Conservation (phyloP, 2,888 invertebrate genomes). For the Philereme transversata region DNA sequence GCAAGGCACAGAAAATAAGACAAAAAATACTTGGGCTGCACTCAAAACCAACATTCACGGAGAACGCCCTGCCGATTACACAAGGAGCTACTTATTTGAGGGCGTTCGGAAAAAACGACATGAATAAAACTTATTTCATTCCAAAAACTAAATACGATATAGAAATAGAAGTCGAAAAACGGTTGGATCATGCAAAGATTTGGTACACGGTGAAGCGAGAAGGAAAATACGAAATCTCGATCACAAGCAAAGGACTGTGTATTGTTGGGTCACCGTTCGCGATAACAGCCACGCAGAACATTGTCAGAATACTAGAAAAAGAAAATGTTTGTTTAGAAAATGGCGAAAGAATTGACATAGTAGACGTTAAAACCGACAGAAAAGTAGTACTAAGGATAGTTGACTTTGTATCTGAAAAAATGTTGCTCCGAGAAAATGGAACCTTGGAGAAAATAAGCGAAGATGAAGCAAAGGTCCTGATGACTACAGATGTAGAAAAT, state of each 20-base stretch:
- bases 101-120: conserved; percentile 72
- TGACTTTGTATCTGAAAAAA: conserved; percentile 83
- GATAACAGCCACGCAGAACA: conserved; percentile 73
- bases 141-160: conserved; percentile 80
- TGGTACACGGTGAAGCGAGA: conserved; percentile 76
- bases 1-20: conserved; percentile 75
- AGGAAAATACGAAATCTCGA: conserved; percentile 83
- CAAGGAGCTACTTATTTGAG: conserved; percentile 75
- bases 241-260: conserved; percentile 81
- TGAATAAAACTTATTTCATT: conserved; percentile 76
- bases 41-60: conserved; percentile 63
- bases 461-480: conserved; percentile 69
- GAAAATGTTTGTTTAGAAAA: conserved; percentile 72
- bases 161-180: conserved; percentile 73
- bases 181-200: conserved; percentile 78
- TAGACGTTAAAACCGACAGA: conserved; percentile 71
- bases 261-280: conserved; percentile 85
- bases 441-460: conserved; percentile 74
- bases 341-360: conserved; percentile 78
- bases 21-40: conserved; percentile 73
- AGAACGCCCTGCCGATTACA: conserved; percentile 71
- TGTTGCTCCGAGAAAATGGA: conserved; percentile 81
- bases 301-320: conserved; percentile 62
- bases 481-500: conserved; percentile 55
- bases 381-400: conserved; percentile 80